A percentile compares a stretch with the other conserved stretches of the same genome.
These are phyloP conservation scores for Sinocyclocheilus anshuiensis DNA, from an alignment of 2,113 vertebrate species.

Conservation along the genomic window DNA sequence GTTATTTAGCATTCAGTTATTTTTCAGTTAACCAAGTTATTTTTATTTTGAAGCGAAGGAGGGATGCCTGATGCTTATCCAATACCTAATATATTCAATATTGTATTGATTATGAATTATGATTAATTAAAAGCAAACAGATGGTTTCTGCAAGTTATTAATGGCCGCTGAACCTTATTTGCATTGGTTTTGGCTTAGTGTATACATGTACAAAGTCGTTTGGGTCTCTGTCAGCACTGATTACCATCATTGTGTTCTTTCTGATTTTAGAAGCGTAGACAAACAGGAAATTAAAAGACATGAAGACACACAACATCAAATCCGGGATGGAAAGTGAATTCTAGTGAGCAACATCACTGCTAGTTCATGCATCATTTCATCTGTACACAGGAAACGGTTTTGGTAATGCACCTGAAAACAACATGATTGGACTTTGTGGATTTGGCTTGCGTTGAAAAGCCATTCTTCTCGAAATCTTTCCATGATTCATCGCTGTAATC, in stretches of 20 bases:
- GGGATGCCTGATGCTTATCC: not conserved
- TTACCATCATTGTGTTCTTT: not conserved
- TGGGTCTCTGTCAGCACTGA: not conserved
- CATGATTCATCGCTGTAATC: conserved; percentile 11
- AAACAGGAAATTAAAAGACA: conserved; percentile 20
- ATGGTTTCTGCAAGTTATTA: not conserved
- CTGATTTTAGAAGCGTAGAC: not conserved
- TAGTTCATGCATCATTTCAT: conserved; percentile 36
- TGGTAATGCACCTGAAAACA: conserved; percentile 4
- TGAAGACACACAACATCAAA: not conserved
- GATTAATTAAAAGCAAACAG: not conserved
- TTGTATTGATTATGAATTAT: not conserved
- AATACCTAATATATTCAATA: not conserved
- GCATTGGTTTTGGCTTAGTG: not conserved
- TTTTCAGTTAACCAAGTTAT: too few species aligned
- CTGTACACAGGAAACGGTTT: conserved; percentile 29
- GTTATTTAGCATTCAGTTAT: not conserved
- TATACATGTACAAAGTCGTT: not conserved
- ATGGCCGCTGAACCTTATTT: not conserved
- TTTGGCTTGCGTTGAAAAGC: conserved; percentile 34
- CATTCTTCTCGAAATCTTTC: not conserved
- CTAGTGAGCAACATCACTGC: not conserved
- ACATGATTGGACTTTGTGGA: conserved; percentile 13
- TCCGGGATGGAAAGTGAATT: not conserved
- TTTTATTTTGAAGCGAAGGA: not conserved